These are phyloP conservation scores for Acleris sparsana DNA, from an alignment of 2,888 invertebrate species.

Conservation along the genomic window DNA sequence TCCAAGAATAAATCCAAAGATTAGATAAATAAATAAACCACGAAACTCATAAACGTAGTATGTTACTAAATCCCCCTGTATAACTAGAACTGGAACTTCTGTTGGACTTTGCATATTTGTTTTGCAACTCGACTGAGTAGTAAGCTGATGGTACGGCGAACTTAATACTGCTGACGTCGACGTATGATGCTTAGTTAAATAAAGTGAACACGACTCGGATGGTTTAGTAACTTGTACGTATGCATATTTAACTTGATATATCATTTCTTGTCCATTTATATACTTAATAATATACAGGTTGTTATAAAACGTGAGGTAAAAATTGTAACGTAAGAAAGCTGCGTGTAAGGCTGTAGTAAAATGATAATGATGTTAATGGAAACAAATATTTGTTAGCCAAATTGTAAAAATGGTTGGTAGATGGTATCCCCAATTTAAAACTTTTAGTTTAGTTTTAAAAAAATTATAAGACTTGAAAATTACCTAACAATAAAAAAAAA, in stretches of 20 bases:
- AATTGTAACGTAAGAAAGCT: too few species aligned
- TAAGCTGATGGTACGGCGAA: slow-evolving; percentile 18
- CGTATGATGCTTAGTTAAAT: background rate
- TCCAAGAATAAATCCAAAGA: background rate
- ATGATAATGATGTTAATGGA: too few species aligned
- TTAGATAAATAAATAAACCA: background rate
- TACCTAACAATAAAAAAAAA: too few species aligned
- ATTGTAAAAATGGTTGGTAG: too few species aligned
- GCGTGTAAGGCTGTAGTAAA: too few species aligned
- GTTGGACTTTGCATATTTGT: slow-evolving; percentile 23
- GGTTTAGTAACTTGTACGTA: background rate
- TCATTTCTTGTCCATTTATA: background rate
- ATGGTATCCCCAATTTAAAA: too few species aligned
- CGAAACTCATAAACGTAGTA: background rate
- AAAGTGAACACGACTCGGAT: background rate
- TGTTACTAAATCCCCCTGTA: background rate
- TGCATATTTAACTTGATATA: background rate
- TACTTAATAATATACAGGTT: too few species aligned
- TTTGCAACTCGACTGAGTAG: slow-evolving; percentile 4
- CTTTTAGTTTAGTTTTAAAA: too few species aligned
- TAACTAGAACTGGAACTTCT: slow-evolving; percentile 21
- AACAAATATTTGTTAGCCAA: too few species aligned
- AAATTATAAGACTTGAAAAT: too few species aligned
- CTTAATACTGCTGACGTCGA: slow-evolving; percentile 14
- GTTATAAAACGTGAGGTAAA: too few species aligned